These are phyloP conservation scores for Polymixis flavicincta DNA, from an alignment of 2,888 invertebrate species.

Conservation along the genomic window DNA sequence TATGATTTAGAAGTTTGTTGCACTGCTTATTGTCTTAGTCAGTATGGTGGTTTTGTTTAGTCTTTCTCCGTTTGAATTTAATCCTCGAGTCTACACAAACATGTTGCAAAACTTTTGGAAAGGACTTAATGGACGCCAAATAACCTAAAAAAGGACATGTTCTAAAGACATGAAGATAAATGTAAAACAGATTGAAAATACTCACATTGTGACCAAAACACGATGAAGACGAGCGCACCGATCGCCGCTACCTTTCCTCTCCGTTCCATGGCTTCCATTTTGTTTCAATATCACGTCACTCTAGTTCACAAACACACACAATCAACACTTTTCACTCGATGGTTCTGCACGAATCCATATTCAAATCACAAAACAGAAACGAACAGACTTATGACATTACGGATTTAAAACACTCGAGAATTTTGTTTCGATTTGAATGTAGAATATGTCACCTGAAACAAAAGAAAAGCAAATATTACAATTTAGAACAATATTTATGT, in stretches of 20 bases:
- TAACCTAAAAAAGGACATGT: background rate
- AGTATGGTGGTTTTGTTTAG: too few relatives aligned
- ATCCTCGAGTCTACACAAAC: too few relatives aligned
- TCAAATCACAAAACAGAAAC: conserved; percentile 52
- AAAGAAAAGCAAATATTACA: conserved; percentile 41
- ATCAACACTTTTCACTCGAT: conserved; percentile 67
- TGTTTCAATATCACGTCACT: conserved; percentile 59
- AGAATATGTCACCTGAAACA: conserved; percentile 67
- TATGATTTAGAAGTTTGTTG: background rate
- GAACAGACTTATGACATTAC: conserved; percentile 44
- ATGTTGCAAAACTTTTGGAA: background rate
- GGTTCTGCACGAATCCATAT: conserved; percentile 65
- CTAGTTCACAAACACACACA: conserved; percentile 56
- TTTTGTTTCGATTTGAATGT: conserved; percentile 25
- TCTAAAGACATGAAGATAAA: background rate
- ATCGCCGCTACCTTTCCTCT: conserved; percentile 76
- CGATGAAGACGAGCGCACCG: conserved; percentile 77
- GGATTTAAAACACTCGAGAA: conserved; percentile 33
- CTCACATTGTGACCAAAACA: conserved; percentile 86
- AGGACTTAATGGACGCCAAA: background rate
- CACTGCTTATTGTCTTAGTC: background rate
- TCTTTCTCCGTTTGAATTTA: background rate
- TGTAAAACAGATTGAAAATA: conserved; percentile 55
- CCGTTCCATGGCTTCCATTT: conserved; percentile 88
- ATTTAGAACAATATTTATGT: conserved; percentile 9